Conservation (phyloP, 1,140 invertebrate species). For the Chelonus insularis region DNA sequence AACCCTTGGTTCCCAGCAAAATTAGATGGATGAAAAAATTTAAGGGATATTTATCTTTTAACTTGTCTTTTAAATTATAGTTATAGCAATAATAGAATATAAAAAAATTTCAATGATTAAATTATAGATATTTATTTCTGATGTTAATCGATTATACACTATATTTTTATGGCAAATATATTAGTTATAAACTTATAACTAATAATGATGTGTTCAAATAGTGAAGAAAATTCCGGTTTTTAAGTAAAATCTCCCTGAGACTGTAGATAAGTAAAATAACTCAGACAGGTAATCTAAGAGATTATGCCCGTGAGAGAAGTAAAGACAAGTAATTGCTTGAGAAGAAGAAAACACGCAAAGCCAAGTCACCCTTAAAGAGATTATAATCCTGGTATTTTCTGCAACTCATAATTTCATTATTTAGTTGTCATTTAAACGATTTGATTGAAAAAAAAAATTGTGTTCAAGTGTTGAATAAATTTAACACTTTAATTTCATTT, state of each 20-base stretch:
- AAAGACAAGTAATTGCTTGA: neutral
- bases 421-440: neutral
- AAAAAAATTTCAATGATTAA: too few species aligned
- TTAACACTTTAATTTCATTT: neutral
- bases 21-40: too few species aligned
- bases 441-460: neutral
- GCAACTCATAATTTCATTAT: neutral
- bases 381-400: neutral
- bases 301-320: conserved; percentile 5
- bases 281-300: conserved; percentile 3
- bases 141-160: too few species aligned
- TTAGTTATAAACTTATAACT: too few species aligned
- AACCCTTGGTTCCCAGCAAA: too few species aligned
- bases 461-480: neutral
- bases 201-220: neutral
- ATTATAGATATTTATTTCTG: too few species aligned
- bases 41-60: too few species aligned
- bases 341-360: conserved; percentile 3
- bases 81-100: too few species aligned
- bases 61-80: too few species aligned
- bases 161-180: too few species aligned
- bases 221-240: neutral
- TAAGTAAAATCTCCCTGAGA: neutral
- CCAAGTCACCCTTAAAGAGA: conserved; percentile 2
- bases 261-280: neutral